phyloP scores from a whole-genome alignment of 2,113 vertebrate genomes.

The Sturnus vulgaris region DNA sequence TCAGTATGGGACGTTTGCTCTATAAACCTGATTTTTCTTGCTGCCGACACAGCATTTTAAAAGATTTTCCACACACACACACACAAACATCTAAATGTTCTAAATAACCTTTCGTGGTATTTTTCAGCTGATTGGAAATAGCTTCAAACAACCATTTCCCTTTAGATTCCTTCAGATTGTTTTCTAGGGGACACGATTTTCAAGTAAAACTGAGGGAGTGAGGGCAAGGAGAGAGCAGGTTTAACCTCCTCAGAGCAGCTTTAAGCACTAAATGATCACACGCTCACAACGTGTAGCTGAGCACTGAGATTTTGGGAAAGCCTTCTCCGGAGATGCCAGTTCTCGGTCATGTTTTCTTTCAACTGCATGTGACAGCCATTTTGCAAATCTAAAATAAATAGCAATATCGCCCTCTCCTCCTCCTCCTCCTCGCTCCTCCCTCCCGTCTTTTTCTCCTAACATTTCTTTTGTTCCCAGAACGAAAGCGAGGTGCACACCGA shows the following conservation, averaged over 20 bases:
- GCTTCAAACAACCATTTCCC: neutral
- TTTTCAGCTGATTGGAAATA: neutral
- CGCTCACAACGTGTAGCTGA: neutral
- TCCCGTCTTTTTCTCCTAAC: neutral
- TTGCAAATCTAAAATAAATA: slow-evolving; percentile 47
- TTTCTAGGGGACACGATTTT: neutral
- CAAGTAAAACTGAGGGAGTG: neutral
- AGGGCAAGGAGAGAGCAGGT: neutral
- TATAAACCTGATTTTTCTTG: neutral
- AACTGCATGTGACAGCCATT: slow-evolving; percentile 56
- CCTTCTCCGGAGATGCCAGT: neutral
- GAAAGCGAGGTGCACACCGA: neutral
- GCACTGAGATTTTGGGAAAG: neutral
- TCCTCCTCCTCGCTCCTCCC: neutral
- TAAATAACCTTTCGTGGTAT: neutral
- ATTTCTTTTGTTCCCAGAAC: neutral
- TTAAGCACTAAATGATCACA: rapidly evolving
- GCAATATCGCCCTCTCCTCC: neutral
- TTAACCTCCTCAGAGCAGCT: neutral
- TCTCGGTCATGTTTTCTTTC: neutral
- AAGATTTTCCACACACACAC: neutral
- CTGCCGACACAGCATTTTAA: neutral
- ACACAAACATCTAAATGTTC: neutral
- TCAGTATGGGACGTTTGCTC: neutral
- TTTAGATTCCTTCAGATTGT: neutral